Evolutionary conservation across 2,797 vertebrate species (phyloP), one percentile per base, ranked within the genome.

Genomic region (Catharus ustulatus): DNA sequence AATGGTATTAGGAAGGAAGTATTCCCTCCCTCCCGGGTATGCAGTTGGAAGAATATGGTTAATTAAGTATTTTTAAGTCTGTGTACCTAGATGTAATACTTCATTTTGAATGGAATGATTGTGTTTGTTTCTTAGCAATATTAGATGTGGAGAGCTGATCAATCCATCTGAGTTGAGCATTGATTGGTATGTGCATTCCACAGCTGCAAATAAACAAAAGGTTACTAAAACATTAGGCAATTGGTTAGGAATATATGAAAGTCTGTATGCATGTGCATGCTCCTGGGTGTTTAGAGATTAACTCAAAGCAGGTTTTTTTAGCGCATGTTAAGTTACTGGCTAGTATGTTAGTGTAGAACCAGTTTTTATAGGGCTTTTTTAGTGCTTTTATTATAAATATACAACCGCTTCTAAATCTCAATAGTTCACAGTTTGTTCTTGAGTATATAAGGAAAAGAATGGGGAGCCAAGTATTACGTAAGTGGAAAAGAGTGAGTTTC

Each of bases 261-360:
- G 40, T 77, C 66, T 68, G 24, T 86, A 55, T 86, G 80, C 90
- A 89, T 88, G 95, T 94, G 87, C 83, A 68, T 92, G 87, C 30
- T 58, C 0, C 0, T 82, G 42, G 7, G 17, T 83, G 61, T 91
- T 91, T 72, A 74, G 62, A 77, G 38, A 80, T 34, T 46, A 89
- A 91, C 34, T 82, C 38, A 42, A 36, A 72, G 69, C 38, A 63
- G 24, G 24, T 24, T 34, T 89, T 66, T 51, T 68, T 94, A 81
- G 68, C 24, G 18, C 16, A 29, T 80, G 32, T 68, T 87, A 54
- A 62, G 26, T 83, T 79, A 57, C 36, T 87, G 57, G 18, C 61
- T 87, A 2, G 3, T 83, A 68, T 48, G 22, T 77, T 90, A 95
- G 74, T 16, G 19, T 81, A 94, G 79, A 91, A 72, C 19, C 36